Base-by-base conservation (phyloP, 2,888 invertebrate species). In the Pseudeuparius sepicola region DNA sequence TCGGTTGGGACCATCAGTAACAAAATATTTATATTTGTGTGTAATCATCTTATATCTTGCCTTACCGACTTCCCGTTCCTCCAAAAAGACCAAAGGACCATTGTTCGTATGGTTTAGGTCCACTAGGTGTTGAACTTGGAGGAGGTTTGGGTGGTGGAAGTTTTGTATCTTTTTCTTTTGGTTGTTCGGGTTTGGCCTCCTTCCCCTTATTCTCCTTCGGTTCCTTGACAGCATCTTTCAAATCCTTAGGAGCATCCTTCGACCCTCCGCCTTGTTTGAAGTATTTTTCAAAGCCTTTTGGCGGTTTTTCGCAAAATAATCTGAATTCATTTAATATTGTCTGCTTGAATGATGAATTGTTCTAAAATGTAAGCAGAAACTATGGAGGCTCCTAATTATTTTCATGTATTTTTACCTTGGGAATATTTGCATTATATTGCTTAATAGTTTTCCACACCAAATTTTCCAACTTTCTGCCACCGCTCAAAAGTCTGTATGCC, bases 241-340 rank as follows among this genome's bases (percentile, higher is more conserved):
- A 41, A 28, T 55, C 52, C 42, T 57, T 55, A 34, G 47, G 40
- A 34, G 49, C 39, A 9, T 45, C 37, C 46, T 59, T 54, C n/a
- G n/a, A n/a, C n/a, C n/a, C n/a, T 45, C 65, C 59, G 13, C 72
- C 71, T 5, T 78, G 79, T 53, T 79, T 75, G 52, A 87, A 93
- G 60, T 84, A 92, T 55, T 93, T 92, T 57, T 90, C 93, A 61
- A 93, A 93, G 1, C 93, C 93, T 63, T 90, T 90, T 0, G 92
- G 92, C 9, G 85, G 81, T 52, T 83, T 80, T 50, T 82, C 77
- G 54, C 82, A 80, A 48, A 85, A 70, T 37, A 70, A 44, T 45
- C 58, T 62, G 67, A 70, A 82, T 50, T 80, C 60, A 68, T 51
- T 73, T 70, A 58, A 74, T 60, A 45, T 76, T 66, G 49, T 40